A percentile compares a stretch with the other conserved stretches of the same genome.
Evolutionary conservation across 2,888 invertebrate genomes (phyloP).

Genomic region (Trichopria drosophilae): DNA sequence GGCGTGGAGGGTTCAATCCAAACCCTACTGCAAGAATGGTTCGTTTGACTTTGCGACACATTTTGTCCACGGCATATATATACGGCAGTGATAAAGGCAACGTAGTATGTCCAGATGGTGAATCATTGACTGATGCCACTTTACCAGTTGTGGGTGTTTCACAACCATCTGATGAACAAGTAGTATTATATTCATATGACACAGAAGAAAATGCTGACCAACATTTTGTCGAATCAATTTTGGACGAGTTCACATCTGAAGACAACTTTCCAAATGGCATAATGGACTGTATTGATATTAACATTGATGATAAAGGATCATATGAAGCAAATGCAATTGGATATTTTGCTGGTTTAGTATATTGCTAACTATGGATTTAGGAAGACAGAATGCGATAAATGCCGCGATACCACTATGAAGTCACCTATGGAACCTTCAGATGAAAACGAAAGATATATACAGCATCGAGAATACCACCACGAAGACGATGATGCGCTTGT

Average conservation of each 20-base stretch:
- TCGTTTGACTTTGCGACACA: slow-evolving; percentile 25
- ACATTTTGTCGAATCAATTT: too few species aligned
- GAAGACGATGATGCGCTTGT: slow-evolving; percentile 12
- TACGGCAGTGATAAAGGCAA: slow-evolving; percentile 22
- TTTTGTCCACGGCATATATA: slow-evolving; percentile 28
- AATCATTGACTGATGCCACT: background rate
- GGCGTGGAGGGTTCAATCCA: slow-evolving; percentile 32
- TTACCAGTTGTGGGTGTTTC: too few species aligned
- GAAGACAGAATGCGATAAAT: slow-evolving; percentile 7
- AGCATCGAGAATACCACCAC: slow-evolving; percentile 12
- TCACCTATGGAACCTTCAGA: slow-evolving; percentile 4
- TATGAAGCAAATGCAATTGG: slow-evolving; percentile 19
- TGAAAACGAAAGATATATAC: slow-evolving; percentile 12
- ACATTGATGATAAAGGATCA: background rate
- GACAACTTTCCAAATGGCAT: too few species aligned
- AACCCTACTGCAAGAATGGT: slow-evolving; percentile 33
- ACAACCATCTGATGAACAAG: too few species aligned
- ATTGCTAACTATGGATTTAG: slow-evolving; percentile 5
- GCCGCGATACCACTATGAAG: slow-evolving; percentile 6
- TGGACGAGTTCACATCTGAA: too few species aligned
- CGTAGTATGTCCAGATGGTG: slow-evolving; percentile 15
- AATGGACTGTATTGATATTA: too few species aligned
- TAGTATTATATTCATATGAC: too few species aligned
- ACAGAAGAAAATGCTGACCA: too few species aligned
- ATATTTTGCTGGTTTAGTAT: slow-evolving; percentile 16